phyloP scores from a whole-genome alignment of 2,797 vertebrate species.

The Phaenicophaeus curvirostris region DNA sequence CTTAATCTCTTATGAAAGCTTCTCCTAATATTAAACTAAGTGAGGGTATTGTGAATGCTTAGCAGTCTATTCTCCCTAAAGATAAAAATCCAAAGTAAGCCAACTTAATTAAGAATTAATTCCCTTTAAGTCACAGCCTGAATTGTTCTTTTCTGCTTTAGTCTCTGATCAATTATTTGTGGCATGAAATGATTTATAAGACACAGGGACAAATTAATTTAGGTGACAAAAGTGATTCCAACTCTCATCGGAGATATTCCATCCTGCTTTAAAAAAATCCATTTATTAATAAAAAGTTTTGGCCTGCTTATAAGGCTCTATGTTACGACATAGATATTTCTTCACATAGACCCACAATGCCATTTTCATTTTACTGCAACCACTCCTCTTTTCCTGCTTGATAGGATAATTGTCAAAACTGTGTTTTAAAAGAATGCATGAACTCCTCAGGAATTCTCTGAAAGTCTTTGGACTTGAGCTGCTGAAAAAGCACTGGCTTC shows the following conservation, averaged over 20 bases:
- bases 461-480: not conserved
- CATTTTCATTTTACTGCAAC: not conserved
- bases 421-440: not conserved
- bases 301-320: not conserved
- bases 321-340: not conserved
- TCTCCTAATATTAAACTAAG: slow-evolving; percentile 44
- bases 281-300: not conserved
- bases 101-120: slow-evolving; percentile 74
- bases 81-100: slow-evolving; percentile 62
- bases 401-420: not conserved
- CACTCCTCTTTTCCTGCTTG: not conserved
- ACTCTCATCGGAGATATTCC: not conserved
- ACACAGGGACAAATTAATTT: slow-evolving; percentile 53
- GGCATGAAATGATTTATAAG: slow-evolving; percentile 48
- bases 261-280: not conserved
- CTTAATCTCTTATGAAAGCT: slow-evolving; percentile 40
- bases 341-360: not conserved
- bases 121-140: slow-evolving; percentile 51
- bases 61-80: slow-evolving; percentile 35
- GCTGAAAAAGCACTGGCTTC: not conserved
- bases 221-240: slow-evolving; percentile 33
- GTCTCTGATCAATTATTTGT: slow-evolving; percentile 49
- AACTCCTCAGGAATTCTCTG: not conserved
- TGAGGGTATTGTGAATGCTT: slow-evolving; percentile 18
- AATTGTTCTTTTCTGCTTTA: slow-evolving; percentile 50